A percentile compares a stretch with the other conserved stretches of the same genome.
Conservation (phyloP, 2,888 invertebrate genomes). For the Melitaea athalia region DNA sequence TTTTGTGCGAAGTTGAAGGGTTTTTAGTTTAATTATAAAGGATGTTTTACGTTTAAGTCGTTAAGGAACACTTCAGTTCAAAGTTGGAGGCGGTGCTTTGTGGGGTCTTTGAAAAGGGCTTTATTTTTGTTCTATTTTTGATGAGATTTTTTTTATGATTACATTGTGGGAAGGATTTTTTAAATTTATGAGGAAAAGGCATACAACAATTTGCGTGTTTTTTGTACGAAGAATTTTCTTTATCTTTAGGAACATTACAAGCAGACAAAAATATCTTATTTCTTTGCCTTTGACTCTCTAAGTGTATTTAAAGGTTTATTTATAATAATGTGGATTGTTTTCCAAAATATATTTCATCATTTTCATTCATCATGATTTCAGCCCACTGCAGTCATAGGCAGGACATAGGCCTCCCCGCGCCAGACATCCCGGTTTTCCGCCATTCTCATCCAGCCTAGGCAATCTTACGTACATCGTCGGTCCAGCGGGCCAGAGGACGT, state of each 20-base stretch:
- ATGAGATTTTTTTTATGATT: neutral
- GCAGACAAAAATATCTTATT: neutral
- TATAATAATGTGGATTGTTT: too few relatives aligned
- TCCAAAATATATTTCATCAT: too few relatives aligned
- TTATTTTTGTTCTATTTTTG: slow-evolving; percentile 20
- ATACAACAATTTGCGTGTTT: neutral
- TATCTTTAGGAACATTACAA: neutral
- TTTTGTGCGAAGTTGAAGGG: slow-evolving; percentile 20
- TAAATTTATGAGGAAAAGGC: slow-evolving; percentile 1
- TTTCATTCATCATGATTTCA: too few relatives aligned
- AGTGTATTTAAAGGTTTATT: too few relatives aligned
- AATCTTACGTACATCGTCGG: too few relatives aligned
- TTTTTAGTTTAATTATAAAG: slow-evolving; percentile 40
- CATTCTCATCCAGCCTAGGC: too few relatives aligned
- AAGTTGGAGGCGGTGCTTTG: slow-evolving; percentile 9
- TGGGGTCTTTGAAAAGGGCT: slow-evolving; percentile 24
- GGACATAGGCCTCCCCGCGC: too few relatives aligned
- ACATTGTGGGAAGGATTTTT: slow-evolving; percentile 14
- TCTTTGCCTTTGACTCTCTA: too few relatives aligned
- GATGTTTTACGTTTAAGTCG: slow-evolving; percentile 33
- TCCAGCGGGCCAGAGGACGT: too few relatives aligned
- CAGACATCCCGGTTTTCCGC: too few relatives aligned
- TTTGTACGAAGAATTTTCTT: neutral
- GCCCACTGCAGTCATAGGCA: too few relatives aligned
- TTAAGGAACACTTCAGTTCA: slow-evolving; percentile 25